Base-by-base conservation (phyloP, 1,140 invertebrate species). In the Cyclargus thomasi region DNA sequence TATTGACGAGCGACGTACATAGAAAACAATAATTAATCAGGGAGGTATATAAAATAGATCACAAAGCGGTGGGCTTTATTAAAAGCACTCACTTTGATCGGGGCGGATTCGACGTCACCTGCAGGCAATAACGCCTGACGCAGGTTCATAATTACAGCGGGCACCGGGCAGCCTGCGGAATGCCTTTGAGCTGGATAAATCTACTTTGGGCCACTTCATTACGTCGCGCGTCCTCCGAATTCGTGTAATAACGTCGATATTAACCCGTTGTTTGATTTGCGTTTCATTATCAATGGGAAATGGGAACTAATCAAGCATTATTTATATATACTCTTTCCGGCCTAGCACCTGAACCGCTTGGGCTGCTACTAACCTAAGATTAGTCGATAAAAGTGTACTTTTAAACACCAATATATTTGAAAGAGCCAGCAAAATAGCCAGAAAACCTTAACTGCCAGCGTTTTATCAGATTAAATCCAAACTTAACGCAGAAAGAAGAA, bases 1-100 rank as follows among this genome's bases (percentile, higher is more conserved):
- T 53, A 65, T 39, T 64, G 36, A 65, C 62, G 53, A 53, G 64
- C 62, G 55, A 68, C 35, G 47, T 55, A 18, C 29, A 29, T 22
- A n/a, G 67, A 23, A 29, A 20, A 47, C 63, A 55, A 73, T 74
- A 73, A 72, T 70, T 62, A 53, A 63, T 70, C 39, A 68, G 66
- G 68, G 80, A 29, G 8, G 75, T 77, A 65, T 63, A 65, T 62
- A 75, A 70, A 68, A 74, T 72, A 71, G 74, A 78, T 68, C 65
- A 72, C 64, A 67, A 67, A 62, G 70, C 69, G 70, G 75, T 62
- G 65, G 70, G 77, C 74, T 83, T 86, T 87, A 89, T 89, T 89
- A 85, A 89, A 86, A 87, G 83, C 82, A 78, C 80, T 85, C 85
- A 80, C 83, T 86, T 86, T 88, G 86, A 88, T 89, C 82, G 80